Evolutionary conservation across 2,797 vertebrate species (phyloP).

Genomic region (Eospalax fontanierii): DNA sequence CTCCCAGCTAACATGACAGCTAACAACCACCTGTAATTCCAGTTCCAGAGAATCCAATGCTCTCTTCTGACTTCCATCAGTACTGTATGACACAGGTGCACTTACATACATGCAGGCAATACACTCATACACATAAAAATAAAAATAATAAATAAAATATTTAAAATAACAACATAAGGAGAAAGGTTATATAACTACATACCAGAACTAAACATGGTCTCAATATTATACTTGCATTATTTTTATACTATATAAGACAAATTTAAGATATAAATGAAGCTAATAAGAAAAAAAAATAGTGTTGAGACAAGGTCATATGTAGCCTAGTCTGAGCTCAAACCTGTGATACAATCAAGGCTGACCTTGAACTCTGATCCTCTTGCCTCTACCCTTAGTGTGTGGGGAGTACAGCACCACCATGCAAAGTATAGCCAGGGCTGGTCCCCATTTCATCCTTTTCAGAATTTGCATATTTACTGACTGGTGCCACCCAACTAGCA

Average conservation of each 20-base stretch:
- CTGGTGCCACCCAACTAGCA: neutral
- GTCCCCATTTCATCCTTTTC: neutral
- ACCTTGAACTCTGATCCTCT: neutral
- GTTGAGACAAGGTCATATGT: neutral
- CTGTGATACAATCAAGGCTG: neutral
- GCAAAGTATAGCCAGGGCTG: neutral
- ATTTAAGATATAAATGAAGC: neutral
- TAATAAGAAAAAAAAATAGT: too few relatives aligned
- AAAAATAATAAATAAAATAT: too few relatives aligned
- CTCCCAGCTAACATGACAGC: too few relatives aligned
- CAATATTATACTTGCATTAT: neutral
- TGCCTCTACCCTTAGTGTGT: neutral
- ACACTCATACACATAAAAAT: too few relatives aligned
- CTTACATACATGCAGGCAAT: too few relatives aligned
- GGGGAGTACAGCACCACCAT: neutral
- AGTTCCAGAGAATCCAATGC: too few relatives aligned
- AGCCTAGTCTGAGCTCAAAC: neutral
- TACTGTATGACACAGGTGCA: too few relatives aligned
- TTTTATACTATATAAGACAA: too few relatives aligned
- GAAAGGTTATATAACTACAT: slow-evolving; percentile 1
- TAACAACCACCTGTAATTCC: too few relatives aligned
- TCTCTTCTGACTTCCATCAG: too few relatives aligned
- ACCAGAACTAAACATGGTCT: slow-evolving; percentile 40
- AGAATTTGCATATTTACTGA: neutral
- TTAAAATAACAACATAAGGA: neutral